Evolutionary conservation across 2,888 invertebrate genomes (phyloP).

Genomic region (Gryllus longicercus): DNA sequence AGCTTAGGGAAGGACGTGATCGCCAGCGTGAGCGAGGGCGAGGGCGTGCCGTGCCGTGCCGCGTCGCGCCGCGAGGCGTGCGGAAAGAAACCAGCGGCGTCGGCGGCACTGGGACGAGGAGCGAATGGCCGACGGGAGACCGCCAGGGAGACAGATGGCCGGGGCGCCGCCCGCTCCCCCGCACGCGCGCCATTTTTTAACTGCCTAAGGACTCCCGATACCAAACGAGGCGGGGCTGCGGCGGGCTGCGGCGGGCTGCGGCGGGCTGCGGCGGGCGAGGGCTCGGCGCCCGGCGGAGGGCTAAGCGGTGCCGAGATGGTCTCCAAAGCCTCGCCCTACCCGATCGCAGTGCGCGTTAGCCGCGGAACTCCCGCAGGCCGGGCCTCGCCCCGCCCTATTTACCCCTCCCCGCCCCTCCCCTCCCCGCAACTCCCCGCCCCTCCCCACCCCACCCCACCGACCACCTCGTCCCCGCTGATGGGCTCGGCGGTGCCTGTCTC

Average conservation of each 20-base stretch:
- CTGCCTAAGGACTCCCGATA: conserved; percentile 1
- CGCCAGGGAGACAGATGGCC: background rate
- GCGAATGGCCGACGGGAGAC: background rate
- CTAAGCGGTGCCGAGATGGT: background rate
- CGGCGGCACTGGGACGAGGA: background rate
- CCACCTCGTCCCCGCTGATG: background rate
- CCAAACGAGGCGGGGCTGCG: background rate
- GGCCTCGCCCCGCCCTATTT: background rate
- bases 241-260: no score
- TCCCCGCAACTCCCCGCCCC: background rate
- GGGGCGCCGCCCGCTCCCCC: background rate
- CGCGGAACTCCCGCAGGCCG: background rate
- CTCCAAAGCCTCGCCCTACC: background rate
- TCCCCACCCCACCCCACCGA: background rate
- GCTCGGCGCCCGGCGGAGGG: no score
- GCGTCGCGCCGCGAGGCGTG: no score
- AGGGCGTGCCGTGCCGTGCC: no score
- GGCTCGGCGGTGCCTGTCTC: background rate
- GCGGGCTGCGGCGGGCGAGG: background rate
- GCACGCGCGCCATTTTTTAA: background rate
- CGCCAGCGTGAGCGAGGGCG: no score
- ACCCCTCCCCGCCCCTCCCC: background rate
- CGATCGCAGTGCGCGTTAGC: background rate
- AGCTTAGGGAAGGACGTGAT: no score
- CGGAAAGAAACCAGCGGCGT: no score